A percentile compares a stretch with the other conserved stretches of the same genome.
These are phyloP conservation scores for Montipora efflorescens DNA, from an alignment of 64 coral and sea anemone genomes.

Conservation along the genomic window DNA sequence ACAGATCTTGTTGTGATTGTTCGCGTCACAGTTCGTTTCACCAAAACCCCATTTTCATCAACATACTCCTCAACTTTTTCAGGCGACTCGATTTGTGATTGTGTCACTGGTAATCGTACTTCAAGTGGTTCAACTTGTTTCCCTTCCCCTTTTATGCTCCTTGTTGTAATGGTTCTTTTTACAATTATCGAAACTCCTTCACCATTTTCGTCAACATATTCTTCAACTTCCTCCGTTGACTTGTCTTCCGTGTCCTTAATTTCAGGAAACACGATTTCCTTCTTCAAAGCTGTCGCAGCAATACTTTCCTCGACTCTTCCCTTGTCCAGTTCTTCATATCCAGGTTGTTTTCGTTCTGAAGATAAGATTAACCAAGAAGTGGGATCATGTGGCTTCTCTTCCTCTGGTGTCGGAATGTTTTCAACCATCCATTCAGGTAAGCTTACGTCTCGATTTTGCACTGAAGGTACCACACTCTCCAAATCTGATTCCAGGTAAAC, in stretches of 20 bases:
- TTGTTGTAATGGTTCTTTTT: conserved; percentile 31
- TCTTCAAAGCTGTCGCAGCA: neutral
- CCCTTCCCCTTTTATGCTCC: neutral
- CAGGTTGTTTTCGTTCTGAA: neutral
- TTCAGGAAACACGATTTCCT: conserved; percentile 32
- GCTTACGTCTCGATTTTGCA: neutral
- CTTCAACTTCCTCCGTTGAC: conserved; percentile 18
- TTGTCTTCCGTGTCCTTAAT: neutral
- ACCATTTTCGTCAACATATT: conserved; percentile 73
- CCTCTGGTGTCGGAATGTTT: neutral
- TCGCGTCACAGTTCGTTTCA: conserved; percentile 60
- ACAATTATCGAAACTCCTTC: conserved; percentile 54
- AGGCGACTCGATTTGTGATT: neutral
- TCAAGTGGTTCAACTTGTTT: neutral
- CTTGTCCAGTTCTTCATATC: neutral
- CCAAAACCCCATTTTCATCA: conserved; percentile 46
- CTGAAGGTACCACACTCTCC: conserved; percentile 39
- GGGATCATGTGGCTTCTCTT: neutral
- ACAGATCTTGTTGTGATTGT: conserved; percentile 54
- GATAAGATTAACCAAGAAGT: neutral
- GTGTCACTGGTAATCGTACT: neutral
- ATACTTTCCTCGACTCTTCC: neutral
- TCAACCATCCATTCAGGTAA: conserved; percentile 50
- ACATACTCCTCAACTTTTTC: conserved; percentile 44
- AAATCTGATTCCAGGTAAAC: neutral